These are phyloP conservation scores for Aphodius granarius DNA, from an alignment of 2,888 invertebrate genomes.

Conservation along the genomic window DNA sequence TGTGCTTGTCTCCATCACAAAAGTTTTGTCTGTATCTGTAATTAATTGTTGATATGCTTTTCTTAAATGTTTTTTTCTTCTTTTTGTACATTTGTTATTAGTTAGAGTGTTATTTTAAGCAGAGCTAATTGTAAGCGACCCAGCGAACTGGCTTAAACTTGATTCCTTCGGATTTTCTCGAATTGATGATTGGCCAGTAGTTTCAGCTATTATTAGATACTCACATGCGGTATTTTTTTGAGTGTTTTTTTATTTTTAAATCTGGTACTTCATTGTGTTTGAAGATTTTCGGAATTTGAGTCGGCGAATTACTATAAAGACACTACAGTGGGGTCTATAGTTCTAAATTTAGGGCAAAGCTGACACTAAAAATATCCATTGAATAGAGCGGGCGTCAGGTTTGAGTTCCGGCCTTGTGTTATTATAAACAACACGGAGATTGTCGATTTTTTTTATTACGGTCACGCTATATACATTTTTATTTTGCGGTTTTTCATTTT, in stretches of 20 bases:
- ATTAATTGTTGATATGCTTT: conserved; percentile 14
- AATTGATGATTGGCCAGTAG: not conserved
- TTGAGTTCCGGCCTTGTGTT: conserved; percentile 3
- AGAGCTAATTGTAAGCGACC: not conserved
- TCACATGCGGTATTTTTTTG: not conserved
- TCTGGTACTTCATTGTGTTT: not conserved
- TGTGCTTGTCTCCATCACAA: conserved; percentile 1
- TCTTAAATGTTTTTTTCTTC: conserved; percentile 11
- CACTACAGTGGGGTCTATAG: conserved; percentile 1
- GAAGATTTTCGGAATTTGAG: not conserved
- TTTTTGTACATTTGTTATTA: conserved; percentile 29
- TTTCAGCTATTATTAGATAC: not conserved
- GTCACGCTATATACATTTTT: not conserved
- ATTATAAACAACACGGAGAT: conserved; percentile 9
- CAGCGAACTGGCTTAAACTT: not conserved
- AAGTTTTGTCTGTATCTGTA: conserved; percentile 9
- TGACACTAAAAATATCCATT: conserved; percentile 6
- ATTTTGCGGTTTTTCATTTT: conserved; percentile 8
- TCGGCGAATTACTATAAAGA: not conserved
- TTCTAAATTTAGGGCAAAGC: conserved; percentile 11
- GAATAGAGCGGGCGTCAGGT: not conserved
- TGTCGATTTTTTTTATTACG: conserved; percentile 1
- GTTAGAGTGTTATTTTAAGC: conserved; percentile 11
- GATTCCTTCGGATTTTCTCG: not conserved
- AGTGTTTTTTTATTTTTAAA: not conserved